Base-by-base conservation (phyloP, 2,113 vertebrate species). In the Motacilla tschutschensis region DNA sequence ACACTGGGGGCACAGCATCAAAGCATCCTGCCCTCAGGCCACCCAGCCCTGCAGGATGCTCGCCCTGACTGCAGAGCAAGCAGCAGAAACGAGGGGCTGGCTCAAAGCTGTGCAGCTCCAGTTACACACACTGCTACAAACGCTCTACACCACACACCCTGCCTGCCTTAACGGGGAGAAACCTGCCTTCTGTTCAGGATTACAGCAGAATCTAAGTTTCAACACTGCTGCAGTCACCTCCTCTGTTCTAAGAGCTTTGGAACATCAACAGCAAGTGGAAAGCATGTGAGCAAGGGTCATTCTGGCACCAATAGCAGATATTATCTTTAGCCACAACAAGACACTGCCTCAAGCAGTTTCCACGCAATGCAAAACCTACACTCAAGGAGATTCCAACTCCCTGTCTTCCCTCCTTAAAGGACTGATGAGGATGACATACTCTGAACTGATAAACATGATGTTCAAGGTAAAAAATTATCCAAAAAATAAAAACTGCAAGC, bases 211-310 rank as follows among this genome's bases (percentile, higher is more conserved):
- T 67, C 46, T 3, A 71, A 64, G 20, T 54, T 58, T 24, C 24
- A 86, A 18, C 50, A 48, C 10, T 57, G 35, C 55, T 80, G 43
- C n/a, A 70, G 9, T 16, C 35, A 35, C 21, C 54, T 50, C 5
- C 24, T 31, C 16, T 51, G 2, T 33, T 75, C 53, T 14, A 26
- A 38, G 26, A 62, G 9, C 48, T 48, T 41, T 12, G 50, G n/a
- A 79, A 66, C 8, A 48, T 4, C 14, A 54, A 7, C 4, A 83
- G 29, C 41, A 77, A 66, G 22, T 6, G 3, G 18, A 72, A 72
- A 48, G 31, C 19, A 53, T 0, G 0, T 25, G 17, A 78, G 40
- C 24, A 64, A 1, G 0, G 36, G 24, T 14, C 35, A 71, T 40
- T 72, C 21, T 64, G 41, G 54, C 33, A 69, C 8, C n/a, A 64